Evolutionary conservation across 1,140 invertebrate genomes (phyloP).

Genomic region (Heliothis virescens): DNA sequence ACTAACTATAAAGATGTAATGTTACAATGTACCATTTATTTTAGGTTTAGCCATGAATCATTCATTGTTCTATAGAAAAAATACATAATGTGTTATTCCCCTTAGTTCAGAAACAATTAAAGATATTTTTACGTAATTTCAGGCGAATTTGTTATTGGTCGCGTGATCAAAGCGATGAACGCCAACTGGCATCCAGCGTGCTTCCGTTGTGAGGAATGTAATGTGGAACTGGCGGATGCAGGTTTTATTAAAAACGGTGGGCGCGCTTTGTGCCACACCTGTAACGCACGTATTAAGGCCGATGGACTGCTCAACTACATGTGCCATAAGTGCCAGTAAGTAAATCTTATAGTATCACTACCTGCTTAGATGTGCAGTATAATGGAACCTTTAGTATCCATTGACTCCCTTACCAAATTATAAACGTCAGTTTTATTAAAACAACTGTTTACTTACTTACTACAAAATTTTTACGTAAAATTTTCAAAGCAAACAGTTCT

Average conservation of each 20-base stretch:
- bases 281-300: constrained; percentile 98
- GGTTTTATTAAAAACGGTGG: constrained; percentile 98
- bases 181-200: constrained; percentile 99
- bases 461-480: too few species aligned
- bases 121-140: constrained; percentile 27
- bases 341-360: constrained; percentile 30
- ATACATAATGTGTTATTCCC: too few species aligned
- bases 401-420: too few species aligned
- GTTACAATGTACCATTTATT: too few species aligned
- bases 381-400: too few species aligned
- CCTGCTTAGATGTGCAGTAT: neutral
- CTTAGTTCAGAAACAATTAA: too few species aligned
- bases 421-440: too few species aligned
- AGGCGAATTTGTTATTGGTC: constrained; percentile 98
- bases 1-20: too few species aligned
- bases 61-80: too few species aligned
- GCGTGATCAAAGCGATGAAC: constrained; percentile 99
- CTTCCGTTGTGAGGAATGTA: constrained; percentile 98
- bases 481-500: too few species aligned
- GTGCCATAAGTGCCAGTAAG: constrained; percentile 99
- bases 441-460: too few species aligned
- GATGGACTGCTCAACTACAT: constrained; percentile 98
- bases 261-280: constrained; percentile 98
- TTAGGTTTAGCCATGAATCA: too few species aligned
- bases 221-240: constrained; percentile 96